phyloP scores from a whole-genome alignment of 2,797 vertebrate genomes.

The Melanitta fusca region DNA sequence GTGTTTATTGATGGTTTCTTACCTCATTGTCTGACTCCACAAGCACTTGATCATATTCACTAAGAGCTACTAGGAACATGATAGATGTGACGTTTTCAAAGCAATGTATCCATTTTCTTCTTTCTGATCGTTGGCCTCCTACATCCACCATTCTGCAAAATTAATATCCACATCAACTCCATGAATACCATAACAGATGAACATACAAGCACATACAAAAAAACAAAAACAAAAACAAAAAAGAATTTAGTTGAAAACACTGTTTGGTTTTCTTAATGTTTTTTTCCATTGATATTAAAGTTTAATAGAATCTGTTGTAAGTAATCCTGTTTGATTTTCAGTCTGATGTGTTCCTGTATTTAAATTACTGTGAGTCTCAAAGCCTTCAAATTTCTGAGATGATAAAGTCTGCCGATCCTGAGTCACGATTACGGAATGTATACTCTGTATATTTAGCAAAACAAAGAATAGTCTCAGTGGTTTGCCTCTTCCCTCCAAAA shows the following conservation, averaged over 20 bases:
- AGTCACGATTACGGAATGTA: not conserved
- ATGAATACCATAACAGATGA: constrained; percentile 1
- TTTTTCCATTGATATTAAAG: not conserved
- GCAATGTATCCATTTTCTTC: constrained; percentile 99
- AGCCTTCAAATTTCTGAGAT: not conserved
- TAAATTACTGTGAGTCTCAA: not conserved
- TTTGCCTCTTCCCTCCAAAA: accelerated
- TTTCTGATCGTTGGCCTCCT: constrained; percentile 95
- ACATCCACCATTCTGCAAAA: constrained; percentile 94
- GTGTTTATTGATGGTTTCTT: constrained; percentile 35
- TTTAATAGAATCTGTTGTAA: not conserved
- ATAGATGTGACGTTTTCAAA: constrained; percentile 98
- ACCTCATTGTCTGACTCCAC: constrained; percentile 97
- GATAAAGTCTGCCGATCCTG: not conserved
- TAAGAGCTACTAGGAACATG: constrained; percentile 97
- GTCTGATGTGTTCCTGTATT: not conserved
- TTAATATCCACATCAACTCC: constrained; percentile 59
- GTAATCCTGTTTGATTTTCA: not conserved
- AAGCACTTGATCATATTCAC: constrained; percentile 96
- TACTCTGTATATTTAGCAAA: not conserved
- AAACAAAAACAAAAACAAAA: not conserved
- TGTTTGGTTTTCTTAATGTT: not conserved
- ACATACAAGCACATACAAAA: not conserved
- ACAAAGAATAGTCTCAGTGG: not conserved
- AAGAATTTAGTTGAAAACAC: not conserved